Evolutionary conservation across 2,797 vertebrate species (phyloP).

Genomic region (Poeciliopsis paucimaculata): DNA sequence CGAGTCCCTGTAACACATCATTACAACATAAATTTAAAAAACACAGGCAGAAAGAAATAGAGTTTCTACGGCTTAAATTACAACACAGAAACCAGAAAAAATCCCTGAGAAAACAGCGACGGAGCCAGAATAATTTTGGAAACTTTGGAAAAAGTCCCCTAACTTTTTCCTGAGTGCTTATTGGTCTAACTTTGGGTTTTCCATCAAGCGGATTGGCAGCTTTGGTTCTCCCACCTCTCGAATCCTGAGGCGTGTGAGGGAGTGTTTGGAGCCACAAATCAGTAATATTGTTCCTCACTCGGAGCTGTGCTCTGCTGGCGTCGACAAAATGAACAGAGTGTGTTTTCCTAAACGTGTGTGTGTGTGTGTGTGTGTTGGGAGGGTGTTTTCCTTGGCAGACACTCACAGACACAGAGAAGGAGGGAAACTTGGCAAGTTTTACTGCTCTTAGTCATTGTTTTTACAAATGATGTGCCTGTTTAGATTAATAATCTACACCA

Average conservation of each 20-base stretch:
- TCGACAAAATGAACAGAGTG: slow-evolving; percentile 11
- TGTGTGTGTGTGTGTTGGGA: slow-evolving; percentile 5
- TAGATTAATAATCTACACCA: slow-evolving; percentile 28
- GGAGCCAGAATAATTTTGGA: slow-evolving; percentile 48
- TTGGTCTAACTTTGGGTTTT: slow-evolving; percentile 61
- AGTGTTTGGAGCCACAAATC: slow-evolving; percentile 61
- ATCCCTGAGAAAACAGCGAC: slow-evolving; percentile 42
- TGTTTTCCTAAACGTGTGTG: slow-evolving; percentile 7
- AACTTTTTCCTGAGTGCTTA: slow-evolving; percentile 59
- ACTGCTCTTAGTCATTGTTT: slow-evolving; percentile 35
- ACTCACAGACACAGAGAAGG: slow-evolving; percentile 13
- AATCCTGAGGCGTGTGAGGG: slow-evolving; percentile 28
- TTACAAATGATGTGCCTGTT: slow-evolving; percentile 30
- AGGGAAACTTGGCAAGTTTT: slow-evolving; percentile 14
- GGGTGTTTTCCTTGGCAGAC: slow-evolving; percentile 47
- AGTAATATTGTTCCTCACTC: slow-evolving; percentile 67
- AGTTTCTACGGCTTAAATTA: background rate
- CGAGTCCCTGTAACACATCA: background rate
- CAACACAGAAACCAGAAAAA: slow-evolving; percentile 33
- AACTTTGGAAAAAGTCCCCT: slow-evolving; percentile 73
- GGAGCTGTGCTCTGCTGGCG: slow-evolving; percentile 26
- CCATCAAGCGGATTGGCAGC: slow-evolving; percentile 55
- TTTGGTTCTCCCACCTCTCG: slow-evolving; percentile 45
- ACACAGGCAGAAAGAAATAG: background rate
- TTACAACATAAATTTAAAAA: background rate